These are phyloP conservation scores for Ceyx melanurus DNA, from an alignment of 2,113 vertebrate species.

Conservation along the genomic window DNA sequence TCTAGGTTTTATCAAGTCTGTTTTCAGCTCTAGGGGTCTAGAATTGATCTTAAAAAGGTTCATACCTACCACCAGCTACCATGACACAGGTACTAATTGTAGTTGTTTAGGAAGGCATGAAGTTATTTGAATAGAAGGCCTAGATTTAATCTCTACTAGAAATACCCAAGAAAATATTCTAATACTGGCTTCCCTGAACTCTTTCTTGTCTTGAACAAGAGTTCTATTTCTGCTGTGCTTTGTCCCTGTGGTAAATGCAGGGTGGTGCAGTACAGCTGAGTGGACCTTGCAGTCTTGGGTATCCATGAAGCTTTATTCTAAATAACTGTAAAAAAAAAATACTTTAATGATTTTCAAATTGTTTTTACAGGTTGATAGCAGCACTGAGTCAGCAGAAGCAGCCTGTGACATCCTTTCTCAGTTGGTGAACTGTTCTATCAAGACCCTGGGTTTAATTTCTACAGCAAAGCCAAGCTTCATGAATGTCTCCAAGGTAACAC, in stretches of 20 bases:
- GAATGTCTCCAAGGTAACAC: slow-evolving; percentile 86
- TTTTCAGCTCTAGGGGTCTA: neutral
- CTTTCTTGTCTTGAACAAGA: neutral
- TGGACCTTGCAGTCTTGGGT: neutral
- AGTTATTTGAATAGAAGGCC: neutral
- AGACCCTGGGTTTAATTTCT: slow-evolving; percentile 89
- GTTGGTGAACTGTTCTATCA: slow-evolving; percentile 89
- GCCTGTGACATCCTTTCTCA: slow-evolving; percentile 91
- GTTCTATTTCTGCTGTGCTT: neutral
- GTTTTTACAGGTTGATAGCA: slow-evolving; percentile 85
- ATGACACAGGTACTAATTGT: rapidly evolving
- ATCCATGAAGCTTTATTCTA: neutral
- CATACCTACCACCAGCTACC: rapidly evolving
- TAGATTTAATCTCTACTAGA: neutral
- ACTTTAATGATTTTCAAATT: neutral
- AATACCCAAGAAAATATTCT: neutral
- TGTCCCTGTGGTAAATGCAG: neutral
- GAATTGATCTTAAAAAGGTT: neutral
- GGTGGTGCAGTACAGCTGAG: neutral
- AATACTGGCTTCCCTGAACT: neutral
- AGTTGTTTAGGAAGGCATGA: neutral
- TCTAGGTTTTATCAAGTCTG: neutral
- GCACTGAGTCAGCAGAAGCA: slow-evolving; percentile 88
- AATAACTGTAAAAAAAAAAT: neutral
- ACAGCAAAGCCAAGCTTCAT: slow-evolving; percentile 90